These are phyloP conservation scores for Oreortyx pictus DNA, from an alignment of 2,797 vertebrate species.

Conservation along the genomic window DNA sequence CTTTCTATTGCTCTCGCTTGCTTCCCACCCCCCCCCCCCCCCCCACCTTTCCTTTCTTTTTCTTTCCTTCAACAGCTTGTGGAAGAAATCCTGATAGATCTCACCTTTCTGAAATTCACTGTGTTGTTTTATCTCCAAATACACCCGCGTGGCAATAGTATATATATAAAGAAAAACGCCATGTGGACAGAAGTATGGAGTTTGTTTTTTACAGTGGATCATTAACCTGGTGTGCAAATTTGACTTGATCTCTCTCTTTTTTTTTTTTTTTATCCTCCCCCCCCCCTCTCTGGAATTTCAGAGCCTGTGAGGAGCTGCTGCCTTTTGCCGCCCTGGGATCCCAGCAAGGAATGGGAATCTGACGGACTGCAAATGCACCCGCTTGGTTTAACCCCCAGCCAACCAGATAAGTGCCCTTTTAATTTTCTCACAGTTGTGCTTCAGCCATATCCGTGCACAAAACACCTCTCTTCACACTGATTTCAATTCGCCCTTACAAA, in stretches of 20 bases:
- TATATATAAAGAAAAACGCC: background rate
- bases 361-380: slow-evolving; percentile 39
- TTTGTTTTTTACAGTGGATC: slow-evolving; percentile 67
- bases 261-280: background rate
- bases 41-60: background rate
- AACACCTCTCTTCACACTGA: background rate
- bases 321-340: background rate
- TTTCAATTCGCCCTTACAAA: background rate
- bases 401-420: slow-evolving; percentile 73
- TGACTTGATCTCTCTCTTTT: slow-evolving; percentile 36
- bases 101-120: background rate
- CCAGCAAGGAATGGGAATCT: slow-evolving; percentile 38
- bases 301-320: slow-evolving; percentile 4
- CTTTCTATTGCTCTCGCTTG: background rate
- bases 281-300: slow-evolving; percentile 7
- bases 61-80: background rate
- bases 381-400: slow-evolving; percentile 42
- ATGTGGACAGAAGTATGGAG: slow-evolving; percentile 35
- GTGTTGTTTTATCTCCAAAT: slow-evolving; percentile 10
- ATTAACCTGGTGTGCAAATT: slow-evolving; percentile 64
- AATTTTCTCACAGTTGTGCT: background rate
- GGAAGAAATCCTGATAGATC: background rate
- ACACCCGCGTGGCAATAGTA: background rate
- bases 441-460: background rate
- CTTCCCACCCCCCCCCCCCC: background rate